Evolutionary conservation across 2,888 invertebrate genomes (phyloP), one percentile per base, ranked within the genome.

Genomic region (Nasonovia ribisnigri): DNA sequence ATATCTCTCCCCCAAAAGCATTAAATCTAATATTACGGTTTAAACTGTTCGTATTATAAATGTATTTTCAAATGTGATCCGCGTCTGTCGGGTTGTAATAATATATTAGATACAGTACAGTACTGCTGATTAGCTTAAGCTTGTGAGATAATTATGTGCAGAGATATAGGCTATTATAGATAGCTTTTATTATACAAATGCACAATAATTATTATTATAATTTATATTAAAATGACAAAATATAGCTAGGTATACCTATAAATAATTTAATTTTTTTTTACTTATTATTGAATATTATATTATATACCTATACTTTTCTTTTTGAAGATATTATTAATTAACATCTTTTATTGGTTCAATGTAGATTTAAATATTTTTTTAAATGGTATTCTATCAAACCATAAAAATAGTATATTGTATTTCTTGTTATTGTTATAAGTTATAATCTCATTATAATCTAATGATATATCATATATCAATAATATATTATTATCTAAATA

Each of bases 121-220:
- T 84, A 43, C 84, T 84, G 84, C 24, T 51, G 88, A 88, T 57
- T 57, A 57, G 88, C 29, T 88, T 88, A 42, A 77, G 77, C 36
- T 36, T 8, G 36, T 77, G 36, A 36, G 77, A 8, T 36, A 77
- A 77, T 77, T 67, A 67, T 67, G 36, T 67, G 36, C 16, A 16
- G n/a, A 67, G n/a, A 67, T 67, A n/a, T 36, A 2, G 16, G 3
- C n/a, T 67, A 67, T 16, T 36, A 51, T 51, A 36, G 36, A 46
- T 46, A 67, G n/a, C 67, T 67, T 67, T 1, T 46, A 46, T 10
- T 46, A 51, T 16, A 67, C 36, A 67, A 67, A 13, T 16, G 13
- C 16, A 67, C 36, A 67, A 16, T 36, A 54, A 54, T 54, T 20
- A 54, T 54, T 36, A 67, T 67, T n/a, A 67, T 36, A 36, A 67